A percentile compares a stretch with the other conserved stretches of the same genome.
Conservation (phyloP, 2,888 invertebrate species). For the Linnaemya tessellans region DNA sequence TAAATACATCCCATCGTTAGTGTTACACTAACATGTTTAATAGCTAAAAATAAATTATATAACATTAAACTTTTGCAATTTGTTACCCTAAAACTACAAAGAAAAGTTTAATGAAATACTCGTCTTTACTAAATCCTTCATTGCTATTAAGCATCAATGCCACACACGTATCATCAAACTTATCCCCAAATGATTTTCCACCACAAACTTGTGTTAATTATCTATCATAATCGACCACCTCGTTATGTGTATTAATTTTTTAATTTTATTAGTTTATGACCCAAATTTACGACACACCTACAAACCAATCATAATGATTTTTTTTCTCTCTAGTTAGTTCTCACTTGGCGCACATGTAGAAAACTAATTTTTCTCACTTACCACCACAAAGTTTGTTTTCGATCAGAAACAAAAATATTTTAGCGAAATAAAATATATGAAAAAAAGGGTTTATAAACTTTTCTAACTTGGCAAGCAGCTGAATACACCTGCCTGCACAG, state of each 20-base stretch:
- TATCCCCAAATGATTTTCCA: neutral
- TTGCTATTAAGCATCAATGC: too few relatives aligned
- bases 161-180: neutral
- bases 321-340: slow-evolving; percentile 10
- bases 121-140: neutral
- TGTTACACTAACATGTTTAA: too few relatives aligned
- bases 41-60: too few relatives aligned
- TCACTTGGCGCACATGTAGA: slow-evolving; percentile 38
- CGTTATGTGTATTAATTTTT: slow-evolving; percentile 12
- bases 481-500: neutral
- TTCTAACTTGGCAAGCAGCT: slow-evolving; percentile 13
- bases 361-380: slow-evolving; percentile 61
- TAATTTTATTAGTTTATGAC: slow-evolving; percentile 37
- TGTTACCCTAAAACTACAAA: neutral
- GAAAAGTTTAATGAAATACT: neutral
- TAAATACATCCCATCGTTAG: too few relatives aligned
- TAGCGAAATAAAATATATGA: neutral
- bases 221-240: slow-evolving; percentile 25
- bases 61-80: neutral
- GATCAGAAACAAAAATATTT: slow-evolving; percentile 48
- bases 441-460: slow-evolving; percentile 41
- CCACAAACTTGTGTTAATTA: slow-evolving; percentile 32
- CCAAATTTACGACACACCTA: slow-evolving; percentile 30
- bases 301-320: slow-evolving; percentile 28
- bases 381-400: slow-evolving; percentile 54